Evolutionary conservation across 2,113 vertebrate species (phyloP).

Genomic region (Ibidorhyncha struthersii): DNA sequence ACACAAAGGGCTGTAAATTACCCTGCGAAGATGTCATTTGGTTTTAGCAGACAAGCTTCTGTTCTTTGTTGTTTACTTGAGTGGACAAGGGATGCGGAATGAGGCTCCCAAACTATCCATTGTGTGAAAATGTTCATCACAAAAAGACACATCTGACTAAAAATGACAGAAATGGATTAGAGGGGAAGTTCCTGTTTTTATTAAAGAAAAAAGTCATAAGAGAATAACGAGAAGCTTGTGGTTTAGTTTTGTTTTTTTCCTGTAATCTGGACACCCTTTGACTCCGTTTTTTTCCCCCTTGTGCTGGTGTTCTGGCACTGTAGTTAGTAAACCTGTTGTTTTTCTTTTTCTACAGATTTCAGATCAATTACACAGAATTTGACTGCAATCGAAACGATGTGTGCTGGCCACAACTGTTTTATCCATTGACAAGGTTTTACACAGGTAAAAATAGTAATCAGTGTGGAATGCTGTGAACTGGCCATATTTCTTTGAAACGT

Average conservation of each 20-base stretch:
- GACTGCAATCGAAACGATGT: slow-evolving; percentile 91
- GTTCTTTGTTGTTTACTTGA: not conserved
- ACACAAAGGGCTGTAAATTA: not conserved
- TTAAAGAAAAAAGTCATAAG: not conserved
- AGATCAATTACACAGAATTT: slow-evolving; percentile 92
- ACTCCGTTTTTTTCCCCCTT: not conserved
- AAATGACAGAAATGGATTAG: not conserved
- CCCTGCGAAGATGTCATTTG: not conserved
- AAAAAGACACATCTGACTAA: not conserved
- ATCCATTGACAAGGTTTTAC: slow-evolving; percentile 88
- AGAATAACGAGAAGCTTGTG: not conserved
- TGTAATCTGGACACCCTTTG: not conserved
- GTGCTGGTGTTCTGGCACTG: not conserved
- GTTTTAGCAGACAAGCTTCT: not conserved
- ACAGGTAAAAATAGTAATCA: slow-evolving; percentile 76
- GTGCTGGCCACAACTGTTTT: slow-evolving; percentile 92
- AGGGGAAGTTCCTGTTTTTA: not conserved
- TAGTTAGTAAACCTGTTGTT: not conserved
- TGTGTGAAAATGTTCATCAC: not conserved
- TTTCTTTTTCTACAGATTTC: slow-evolving; percentile 77
- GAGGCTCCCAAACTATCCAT: not conserved
- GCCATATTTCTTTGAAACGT: not conserved
- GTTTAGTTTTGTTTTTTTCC: not conserved
- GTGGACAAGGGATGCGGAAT: not conserved
- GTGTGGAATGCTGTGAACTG: not conserved